Percentiles rank a stretch among this genome's conserved stretches.
Evolutionary conservation across 2,888 invertebrate genomes (phyloP).

Genomic region (Argyresthia albistria): DNA sequence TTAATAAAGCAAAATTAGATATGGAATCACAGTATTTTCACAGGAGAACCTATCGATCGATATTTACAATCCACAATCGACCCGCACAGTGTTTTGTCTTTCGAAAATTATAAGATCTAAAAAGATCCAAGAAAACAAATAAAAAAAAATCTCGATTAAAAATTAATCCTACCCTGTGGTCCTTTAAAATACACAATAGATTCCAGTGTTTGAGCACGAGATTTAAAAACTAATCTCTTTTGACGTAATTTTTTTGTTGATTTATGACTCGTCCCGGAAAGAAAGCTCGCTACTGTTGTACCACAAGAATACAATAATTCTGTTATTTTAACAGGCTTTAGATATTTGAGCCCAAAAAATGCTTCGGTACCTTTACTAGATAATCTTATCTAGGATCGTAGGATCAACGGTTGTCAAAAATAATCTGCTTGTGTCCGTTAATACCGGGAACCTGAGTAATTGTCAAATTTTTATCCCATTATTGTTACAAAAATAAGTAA

Average conservation of each 20-base stretch:
- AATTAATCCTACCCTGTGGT: background rate
- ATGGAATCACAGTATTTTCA: too few species aligned
- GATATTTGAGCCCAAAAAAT: slow-evolving; percentile 13
- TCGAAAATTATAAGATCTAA: background rate
- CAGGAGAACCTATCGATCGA: too few species aligned
- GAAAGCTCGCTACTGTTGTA: slow-evolving; percentile 22
- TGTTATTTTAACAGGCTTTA: slow-evolving; percentile 14
- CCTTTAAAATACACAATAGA: background rate
- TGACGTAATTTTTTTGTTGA: slow-evolving; percentile 3
- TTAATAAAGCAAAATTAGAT: too few species aligned
- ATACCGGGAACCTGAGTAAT: background rate
- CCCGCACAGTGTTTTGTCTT: background rate
- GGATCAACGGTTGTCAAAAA: background rate
- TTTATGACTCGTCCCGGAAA: slow-evolving; percentile 7
- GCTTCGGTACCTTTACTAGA: slow-evolving; percentile 13
- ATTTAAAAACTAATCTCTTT: background rate
- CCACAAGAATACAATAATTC: slow-evolving; percentile 11
- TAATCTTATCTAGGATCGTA: slow-evolving; percentile 13
- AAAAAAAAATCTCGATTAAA: background rate
- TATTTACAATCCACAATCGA: background rate
- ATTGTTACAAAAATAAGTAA: background rate
- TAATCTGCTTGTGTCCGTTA: slow-evolving; percentile 1
- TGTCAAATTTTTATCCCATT: slow-evolving; percentile 1
- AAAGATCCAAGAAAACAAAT: background rate
- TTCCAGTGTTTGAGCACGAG: background rate